phyloP scores from a whole-genome alignment of 2,113 vertebrate genomes.

The Mobula birostris region DNA sequence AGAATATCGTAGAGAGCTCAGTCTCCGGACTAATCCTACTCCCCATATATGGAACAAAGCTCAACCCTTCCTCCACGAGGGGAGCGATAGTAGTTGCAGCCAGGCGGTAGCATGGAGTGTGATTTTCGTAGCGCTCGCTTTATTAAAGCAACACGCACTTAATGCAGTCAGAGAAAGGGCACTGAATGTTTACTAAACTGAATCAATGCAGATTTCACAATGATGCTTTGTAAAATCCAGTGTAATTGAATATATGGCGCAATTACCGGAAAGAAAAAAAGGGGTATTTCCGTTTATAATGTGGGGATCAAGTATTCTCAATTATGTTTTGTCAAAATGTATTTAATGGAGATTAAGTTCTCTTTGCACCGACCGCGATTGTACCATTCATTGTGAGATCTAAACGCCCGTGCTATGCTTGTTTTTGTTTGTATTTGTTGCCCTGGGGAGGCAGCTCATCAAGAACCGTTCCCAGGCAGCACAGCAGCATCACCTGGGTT shows the following conservation, averaged over 20 bases:
- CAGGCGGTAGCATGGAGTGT: not conserved
- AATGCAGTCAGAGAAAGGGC: not conserved
- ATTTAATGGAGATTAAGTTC: not conserved
- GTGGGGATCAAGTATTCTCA: not conserved
- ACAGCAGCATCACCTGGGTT: not conserved
- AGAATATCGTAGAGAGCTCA: not conserved
- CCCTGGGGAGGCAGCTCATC: not conserved
- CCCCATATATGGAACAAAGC: constrained; percentile 8
- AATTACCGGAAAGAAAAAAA: not conserved
- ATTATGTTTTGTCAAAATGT: not conserved
- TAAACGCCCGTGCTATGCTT: not conserved
- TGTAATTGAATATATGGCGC: not conserved
- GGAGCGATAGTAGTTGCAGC: not conserved
- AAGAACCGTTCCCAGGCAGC: not conserved
- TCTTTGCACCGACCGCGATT: not conserved
- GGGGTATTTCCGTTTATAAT: not conserved
- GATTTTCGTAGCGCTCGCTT: not conserved
- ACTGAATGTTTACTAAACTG: not conserved
- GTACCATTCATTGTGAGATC: not conserved
- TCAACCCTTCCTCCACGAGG: constrained; percentile 26
- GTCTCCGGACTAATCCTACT: constrained; percentile 7
- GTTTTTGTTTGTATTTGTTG: not conserved
- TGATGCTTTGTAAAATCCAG: not conserved
- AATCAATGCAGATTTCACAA: constrained; percentile 1
- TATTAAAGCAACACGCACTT: not conserved